phyloP scores from a whole-genome alignment of 2,888 invertebrate species.

The Eurytoma adleriae region DNA sequence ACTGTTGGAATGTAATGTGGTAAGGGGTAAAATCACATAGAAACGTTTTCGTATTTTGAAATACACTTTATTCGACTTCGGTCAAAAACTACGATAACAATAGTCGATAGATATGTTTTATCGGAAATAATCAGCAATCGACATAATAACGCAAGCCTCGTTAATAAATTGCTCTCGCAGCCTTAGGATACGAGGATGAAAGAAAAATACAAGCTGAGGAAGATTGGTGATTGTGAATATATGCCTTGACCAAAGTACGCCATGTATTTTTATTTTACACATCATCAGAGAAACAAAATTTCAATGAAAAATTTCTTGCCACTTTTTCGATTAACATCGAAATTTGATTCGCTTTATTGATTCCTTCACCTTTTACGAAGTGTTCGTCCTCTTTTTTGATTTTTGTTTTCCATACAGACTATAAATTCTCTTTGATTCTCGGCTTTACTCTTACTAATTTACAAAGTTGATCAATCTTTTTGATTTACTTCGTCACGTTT shows the following conservation, averaged over 20 bases:
- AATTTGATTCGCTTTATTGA: conserved; percentile 22
- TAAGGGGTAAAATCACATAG: not conserved
- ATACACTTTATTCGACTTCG: conserved; percentile 75
- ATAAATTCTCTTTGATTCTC: conserved; percentile 24
- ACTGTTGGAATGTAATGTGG: not conserved
- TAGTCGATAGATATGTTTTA: conserved; percentile 74
- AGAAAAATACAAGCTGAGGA: conserved; percentile 14
- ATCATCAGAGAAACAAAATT: conserved; percentile 25
- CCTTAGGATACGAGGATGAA: conserved; percentile 1
- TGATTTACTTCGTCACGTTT: conserved; percentile 35
- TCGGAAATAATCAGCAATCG: conserved; percentile 67
- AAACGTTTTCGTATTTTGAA: conserved; percentile 67
- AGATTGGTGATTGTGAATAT: conserved; percentile 11
- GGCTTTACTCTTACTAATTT: conserved; percentile 25
- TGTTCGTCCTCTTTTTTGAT: conserved; percentile 18
- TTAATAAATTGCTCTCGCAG: conserved; percentile 43
- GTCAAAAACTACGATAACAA: conserved; percentile 76
- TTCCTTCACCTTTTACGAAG: not conserved
- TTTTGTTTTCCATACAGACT: conserved; percentile 26
- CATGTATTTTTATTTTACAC: conserved; percentile 30
- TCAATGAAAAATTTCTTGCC: conserved; percentile 26
- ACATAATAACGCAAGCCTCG: conserved; percentile 49
- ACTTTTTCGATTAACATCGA: not conserved
- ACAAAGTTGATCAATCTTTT: conserved; percentile 27
- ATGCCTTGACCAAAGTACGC: conserved; percentile 44